Evolutionary conservation across 2,113 vertebrate genomes (phyloP).

Genomic region (Petroica traversi): DNA sequence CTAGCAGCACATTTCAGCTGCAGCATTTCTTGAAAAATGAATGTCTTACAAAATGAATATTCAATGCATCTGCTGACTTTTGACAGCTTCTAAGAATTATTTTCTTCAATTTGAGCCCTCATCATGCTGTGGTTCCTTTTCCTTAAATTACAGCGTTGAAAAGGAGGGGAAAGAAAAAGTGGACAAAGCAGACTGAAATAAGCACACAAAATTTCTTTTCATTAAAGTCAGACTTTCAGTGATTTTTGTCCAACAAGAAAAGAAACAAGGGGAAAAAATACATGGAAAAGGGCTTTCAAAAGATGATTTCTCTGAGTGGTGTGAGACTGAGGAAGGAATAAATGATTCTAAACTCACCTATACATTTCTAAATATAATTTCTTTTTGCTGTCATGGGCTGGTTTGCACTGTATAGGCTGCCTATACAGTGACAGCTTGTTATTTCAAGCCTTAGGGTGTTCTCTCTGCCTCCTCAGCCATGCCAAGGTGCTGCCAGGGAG

Average conservation of each 20-base stretch:
- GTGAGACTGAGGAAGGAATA: background rate
- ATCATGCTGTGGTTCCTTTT: background rate
- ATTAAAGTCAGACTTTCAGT: background rate
- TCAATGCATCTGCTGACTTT: background rate
- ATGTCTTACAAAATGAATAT: background rate
- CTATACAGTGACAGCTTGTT: background rate
- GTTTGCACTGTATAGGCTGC: too few species aligned
- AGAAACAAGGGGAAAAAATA: background rate
- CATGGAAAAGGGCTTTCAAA: background rate
- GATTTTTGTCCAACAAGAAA: background rate
- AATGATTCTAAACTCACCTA: background rate
- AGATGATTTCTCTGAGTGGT: background rate
- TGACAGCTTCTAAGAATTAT: background rate
- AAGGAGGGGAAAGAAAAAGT: background rate
- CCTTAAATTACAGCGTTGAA: background rate
- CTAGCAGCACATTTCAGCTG: background rate
- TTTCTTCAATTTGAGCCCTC: background rate
- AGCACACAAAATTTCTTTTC: background rate
- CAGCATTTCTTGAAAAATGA: background rate
- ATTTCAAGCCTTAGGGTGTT: background rate
- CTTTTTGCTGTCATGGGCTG: background rate
- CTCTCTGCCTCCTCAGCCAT: background rate
- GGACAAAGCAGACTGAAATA: background rate
- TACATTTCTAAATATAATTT: background rate
- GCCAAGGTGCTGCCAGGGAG: background rate